phyloP scores from a whole-genome alignment of 2,888 invertebrate species.

The Gymnocheta viridis region DNA sequence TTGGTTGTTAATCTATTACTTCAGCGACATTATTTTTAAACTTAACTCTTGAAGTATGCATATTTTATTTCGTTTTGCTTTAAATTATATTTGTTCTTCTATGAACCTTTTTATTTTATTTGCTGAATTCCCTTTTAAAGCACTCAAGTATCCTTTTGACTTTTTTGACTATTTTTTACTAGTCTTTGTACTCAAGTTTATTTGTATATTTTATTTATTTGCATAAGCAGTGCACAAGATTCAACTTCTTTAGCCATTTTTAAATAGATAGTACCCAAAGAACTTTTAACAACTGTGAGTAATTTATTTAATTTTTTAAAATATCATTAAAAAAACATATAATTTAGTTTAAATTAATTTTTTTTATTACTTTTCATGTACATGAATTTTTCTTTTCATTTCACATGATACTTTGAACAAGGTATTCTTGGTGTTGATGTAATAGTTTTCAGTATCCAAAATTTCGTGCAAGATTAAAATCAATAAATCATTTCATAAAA shows the following conservation, averaged over 20 bases:
- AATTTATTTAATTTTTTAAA: background rate
- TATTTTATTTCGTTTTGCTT: background rate
- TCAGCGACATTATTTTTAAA: background rate
- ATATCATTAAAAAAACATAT: background rate
- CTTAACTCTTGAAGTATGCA: background rate
- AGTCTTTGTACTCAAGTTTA: background rate
- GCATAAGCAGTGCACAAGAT: background rate
- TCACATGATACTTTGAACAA: no score
- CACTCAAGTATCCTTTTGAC: constrained; percentile 15
- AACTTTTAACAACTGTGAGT: background rate
- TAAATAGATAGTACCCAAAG: background rate
- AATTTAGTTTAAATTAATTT: no score
- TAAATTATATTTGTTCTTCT: background rate
- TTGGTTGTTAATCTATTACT: background rate
- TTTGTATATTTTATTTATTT: background rate
- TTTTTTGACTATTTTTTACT: background rate
- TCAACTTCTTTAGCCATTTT: background rate
- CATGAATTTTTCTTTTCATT: no score
- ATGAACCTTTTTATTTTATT: background rate
- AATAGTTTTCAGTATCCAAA: no score
- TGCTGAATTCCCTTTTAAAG: constrained; percentile 7
- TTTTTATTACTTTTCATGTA: no score
- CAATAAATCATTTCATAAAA: no score
- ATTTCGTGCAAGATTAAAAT: no score
- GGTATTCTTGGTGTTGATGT: no score